Evolutionary conservation across 2,113 vertebrate genomes (phyloP).

Genomic region (Clinocottus analis): DNA sequence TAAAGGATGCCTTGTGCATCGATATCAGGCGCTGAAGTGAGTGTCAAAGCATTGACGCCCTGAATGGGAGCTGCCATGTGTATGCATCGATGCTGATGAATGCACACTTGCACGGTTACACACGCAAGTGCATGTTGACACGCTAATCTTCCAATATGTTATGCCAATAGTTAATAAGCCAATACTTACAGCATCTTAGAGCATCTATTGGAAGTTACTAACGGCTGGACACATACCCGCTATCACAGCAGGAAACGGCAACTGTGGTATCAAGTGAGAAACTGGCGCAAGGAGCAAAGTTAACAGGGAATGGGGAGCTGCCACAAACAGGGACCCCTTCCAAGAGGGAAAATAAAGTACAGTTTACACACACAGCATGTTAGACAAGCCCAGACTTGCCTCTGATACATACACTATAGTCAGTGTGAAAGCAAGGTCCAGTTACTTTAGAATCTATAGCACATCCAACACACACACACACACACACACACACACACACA

Average conservation of each 20-base stretch:
- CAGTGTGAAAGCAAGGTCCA: conserved; percentile 50
- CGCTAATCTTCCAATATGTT: conserved; percentile 7
- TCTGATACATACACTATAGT: conserved; percentile 65
- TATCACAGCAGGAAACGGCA: conserved; percentile 59
- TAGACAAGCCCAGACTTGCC: conserved; percentile 85
- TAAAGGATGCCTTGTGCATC: neutral
- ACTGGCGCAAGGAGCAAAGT: conserved; percentile 48
- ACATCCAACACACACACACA: neutral
- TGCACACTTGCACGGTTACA: neutral
- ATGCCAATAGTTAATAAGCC: neutral
- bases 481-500: neutral
- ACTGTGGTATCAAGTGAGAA: conserved; percentile 68
- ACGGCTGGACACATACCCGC: conserved; percentile 46
- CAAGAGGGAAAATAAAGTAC: conserved; percentile 77
- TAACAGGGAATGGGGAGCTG: conserved; percentile 70
- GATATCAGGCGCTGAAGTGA: neutral
- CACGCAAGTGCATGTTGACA: neutral
- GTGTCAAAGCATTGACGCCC: neutral
- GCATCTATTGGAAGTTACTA: conserved; percentile 39
- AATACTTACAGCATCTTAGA: conserved; percentile 14
- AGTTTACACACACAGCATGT: conserved; percentile 71
- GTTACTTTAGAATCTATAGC: conserved; percentile 35
- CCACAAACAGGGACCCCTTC: conserved; percentile 73
- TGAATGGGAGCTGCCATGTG: too few relatives aligned
- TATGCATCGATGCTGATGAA: too few relatives aligned